Evolutionary conservation across 2,113 vertebrate genomes (phyloP).

Genomic region (Picathartes gymnocephalus): DNA sequence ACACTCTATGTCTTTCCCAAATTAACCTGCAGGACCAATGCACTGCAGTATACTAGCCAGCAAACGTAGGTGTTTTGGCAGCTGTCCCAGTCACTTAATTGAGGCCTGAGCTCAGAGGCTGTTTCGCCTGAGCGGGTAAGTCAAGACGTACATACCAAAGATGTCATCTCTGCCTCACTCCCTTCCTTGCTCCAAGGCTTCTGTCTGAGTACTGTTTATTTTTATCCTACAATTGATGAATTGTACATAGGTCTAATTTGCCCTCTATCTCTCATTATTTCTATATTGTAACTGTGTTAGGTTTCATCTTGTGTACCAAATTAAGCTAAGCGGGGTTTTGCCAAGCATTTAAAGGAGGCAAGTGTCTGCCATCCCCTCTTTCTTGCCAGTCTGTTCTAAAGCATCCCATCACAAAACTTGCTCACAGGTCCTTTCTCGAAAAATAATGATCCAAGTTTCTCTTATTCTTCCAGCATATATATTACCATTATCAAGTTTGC

Average conservation of each 20-base stretch:
- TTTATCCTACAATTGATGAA: conserved; percentile 57
- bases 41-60: neutral
- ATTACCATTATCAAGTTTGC: neutral
- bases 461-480: neutral
- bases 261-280: conserved; percentile 17
- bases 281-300: neutral
- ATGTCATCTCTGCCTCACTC: conserved; percentile 49
- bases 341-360: conserved; percentile 36
- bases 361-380: neutral
- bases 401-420: neutral
- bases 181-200: conserved; percentile 48
- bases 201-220: conserved; percentile 47
- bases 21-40: neutral
- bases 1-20: neutral
- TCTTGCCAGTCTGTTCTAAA: neutral
- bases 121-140: neutral
- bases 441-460: neutral
- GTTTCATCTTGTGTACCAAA: neutral
- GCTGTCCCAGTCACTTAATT: conserved; percentile 21
- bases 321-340: neutral
- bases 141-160: conserved; percentile 51
- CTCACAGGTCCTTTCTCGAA: neutral
- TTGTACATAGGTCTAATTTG: conserved; percentile 14
- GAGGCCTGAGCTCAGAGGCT: neutral
- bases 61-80: conserved; percentile 5